These are phyloP conservation scores for Xenus cinereus DNA, from an alignment of 2,113 vertebrate species.

Conservation along the genomic window DNA sequence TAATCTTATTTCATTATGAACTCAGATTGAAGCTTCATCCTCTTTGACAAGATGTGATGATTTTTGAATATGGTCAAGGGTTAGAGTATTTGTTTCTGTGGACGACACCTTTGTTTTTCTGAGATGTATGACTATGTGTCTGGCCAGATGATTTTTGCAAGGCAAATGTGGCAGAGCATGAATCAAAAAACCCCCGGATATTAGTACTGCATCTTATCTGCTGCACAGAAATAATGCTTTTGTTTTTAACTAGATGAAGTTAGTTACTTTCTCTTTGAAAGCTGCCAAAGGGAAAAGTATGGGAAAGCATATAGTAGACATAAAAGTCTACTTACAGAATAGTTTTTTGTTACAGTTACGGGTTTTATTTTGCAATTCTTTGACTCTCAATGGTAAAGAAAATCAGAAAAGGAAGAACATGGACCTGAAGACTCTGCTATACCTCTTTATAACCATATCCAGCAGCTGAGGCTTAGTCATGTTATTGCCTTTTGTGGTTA, in stretches of 20 bases:
- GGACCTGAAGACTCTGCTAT: not conserved
- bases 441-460: not conserved
- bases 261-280: not conserved
- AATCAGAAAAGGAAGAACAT: not conserved
- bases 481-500: not conserved
- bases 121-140: not conserved
- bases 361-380: not conserved
- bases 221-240: not conserved
- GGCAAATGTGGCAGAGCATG: not conserved
- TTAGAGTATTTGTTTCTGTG: not conserved
- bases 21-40: not conserved
- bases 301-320: not conserved
- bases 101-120: not conserved
- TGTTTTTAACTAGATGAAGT: not conserved
- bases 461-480: not conserved
- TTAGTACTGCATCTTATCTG: not conserved
- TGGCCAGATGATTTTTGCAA: not conserved
- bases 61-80: not conserved
- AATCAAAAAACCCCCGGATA: accelerated
- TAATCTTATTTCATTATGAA: not conserved
- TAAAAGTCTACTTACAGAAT: not conserved
- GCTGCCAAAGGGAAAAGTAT: not conserved
- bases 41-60: not conserved
- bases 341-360: not conserved
- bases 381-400: not conserved